Base-by-base conservation (phyloP, 1,140 invertebrate species). In the Zaprionus taronus region DNA sequence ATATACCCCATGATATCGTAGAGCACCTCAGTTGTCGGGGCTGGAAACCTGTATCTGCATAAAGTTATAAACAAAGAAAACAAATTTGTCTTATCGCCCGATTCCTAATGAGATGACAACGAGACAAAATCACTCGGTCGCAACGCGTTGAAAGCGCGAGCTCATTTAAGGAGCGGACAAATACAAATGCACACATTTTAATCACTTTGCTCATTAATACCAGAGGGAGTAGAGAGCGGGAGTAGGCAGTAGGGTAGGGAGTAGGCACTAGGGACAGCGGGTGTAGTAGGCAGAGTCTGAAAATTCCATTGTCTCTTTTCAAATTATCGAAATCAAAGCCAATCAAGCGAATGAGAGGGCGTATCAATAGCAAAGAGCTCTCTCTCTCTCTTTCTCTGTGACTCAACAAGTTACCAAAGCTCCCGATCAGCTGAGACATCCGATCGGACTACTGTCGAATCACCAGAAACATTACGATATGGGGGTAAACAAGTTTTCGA, bases 81-180 rank as follows among this genome's bases (percentile, higher is more conserved):
- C 85, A 90, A 91, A 91, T 91, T 91, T 91, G 90, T 91, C 90
- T 91, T 91, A 91, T 91, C 90, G 82, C 80, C 71, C 84, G 79
- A 81, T 86, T 90, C 90, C 83, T 90, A 91, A 91, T 91, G 90
- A 91, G 90, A 90, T 91, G 90, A 90, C 90, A 90, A 86, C 85
- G 85, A 83, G 84, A 85, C 84, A 81, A 86, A 91, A 80, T 86
- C 85, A 85, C 80, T 83, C 66, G 66, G 67, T 69, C 71, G 84
- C 75, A 73, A 68, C 78, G 84, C 84, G 84, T 84, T 87, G 77
- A 87, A 87, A 87, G 84, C 84, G 86, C 84, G 81, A 83, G 77
- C 80, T 90, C 89, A 86, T 90, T 91, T 90, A 91, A 91, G 80
- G 82, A 91, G 89, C 78, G 72, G 90, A 91, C 89, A 91, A 86